Base-by-base conservation (phyloP, 2,888 invertebrate species). In the Timandra comae region DNA sequence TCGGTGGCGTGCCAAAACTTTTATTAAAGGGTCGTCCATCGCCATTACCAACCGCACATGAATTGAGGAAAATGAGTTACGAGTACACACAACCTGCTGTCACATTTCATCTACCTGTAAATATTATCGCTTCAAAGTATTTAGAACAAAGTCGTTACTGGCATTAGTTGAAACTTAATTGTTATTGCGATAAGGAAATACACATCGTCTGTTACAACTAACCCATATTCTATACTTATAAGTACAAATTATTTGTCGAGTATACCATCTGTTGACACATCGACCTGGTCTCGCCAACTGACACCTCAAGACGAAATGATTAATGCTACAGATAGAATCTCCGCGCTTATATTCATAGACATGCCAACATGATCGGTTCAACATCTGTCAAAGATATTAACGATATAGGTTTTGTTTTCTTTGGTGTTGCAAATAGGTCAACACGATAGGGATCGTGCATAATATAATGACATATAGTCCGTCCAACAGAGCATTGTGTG, bases 271-370 rank as follows among this genome's bases (percentile, higher is more conserved):
- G 24, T 22, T 31, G 19, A 38, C 35, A 5, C 16, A 1, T 16
- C 16, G 39, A 46, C 43, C 46, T n/a, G n/a, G n/a, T 35, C 43
- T 40, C 37, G 43, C 43, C 43, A 48, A 38, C 38, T 36, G 44
- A 52, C 54, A 47, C 51, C 52, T 49, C 41, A 9, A 42, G 49
- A 43, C 38, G 40, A 40, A 40, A 53, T 57, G 59, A 62, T 59
- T 55, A 56, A 62, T 56, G 52, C 38, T 41, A 43, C 40, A 35
- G 27, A 43, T 41, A 46, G 38, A 46, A 43, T 42, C 35, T 48
- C 47, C 29, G 21, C 40, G 46, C 49, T 50, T 38, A 43, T 49
- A 43, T 43, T 52, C 50, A 39, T 48, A 46, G 49, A 30, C 36
- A 47, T 39, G 42, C 44, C 28, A 42, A 42, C 43, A 41, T 27